phyloP scores from a whole-genome alignment of 2,888 invertebrate species.

The Sphaerophoria taeniata region DNA sequence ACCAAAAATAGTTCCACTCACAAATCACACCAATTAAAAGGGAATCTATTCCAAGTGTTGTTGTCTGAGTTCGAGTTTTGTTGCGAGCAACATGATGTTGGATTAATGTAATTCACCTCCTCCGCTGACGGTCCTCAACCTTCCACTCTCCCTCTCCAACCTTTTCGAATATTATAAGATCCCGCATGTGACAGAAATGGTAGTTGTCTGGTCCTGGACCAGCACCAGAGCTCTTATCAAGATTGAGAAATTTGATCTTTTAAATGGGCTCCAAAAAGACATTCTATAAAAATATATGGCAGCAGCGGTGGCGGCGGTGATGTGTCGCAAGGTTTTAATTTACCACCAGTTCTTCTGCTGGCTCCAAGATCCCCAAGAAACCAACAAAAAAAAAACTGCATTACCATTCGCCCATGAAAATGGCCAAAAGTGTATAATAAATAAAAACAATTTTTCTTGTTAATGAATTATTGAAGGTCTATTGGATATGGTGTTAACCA shows the following conservation, averaged over 20 bases:
- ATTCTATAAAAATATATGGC: not conserved
- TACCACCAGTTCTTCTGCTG: slow-evolving; percentile 55
- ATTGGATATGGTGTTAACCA: slow-evolving; percentile 74
- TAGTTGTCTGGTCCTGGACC: slow-evolving; percentile 42
- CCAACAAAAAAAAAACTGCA: slow-evolving; percentile 41
- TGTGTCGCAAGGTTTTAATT: slow-evolving; percentile 70
- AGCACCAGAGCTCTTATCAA: no score
- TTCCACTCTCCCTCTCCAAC: not conserved
- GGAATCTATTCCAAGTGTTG: slow-evolving; percentile 62
- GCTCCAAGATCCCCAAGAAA: slow-evolving; percentile 22
- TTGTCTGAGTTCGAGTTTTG: slow-evolving; percentile 35
- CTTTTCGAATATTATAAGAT: slow-evolving; percentile 35
- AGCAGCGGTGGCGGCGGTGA: slow-evolving; percentile 57
- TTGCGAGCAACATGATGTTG: slow-evolving; percentile 60
- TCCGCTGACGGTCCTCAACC: slow-evolving; percentile 17
- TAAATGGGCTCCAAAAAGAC: slow-evolving; percentile 59
- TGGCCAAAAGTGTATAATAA: slow-evolving; percentile 71
- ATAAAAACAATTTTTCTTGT: slow-evolving; percentile 74
- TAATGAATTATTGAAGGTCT: slow-evolving; percentile 75
- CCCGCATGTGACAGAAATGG: slow-evolving; percentile 59
- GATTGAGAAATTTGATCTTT: slow-evolving; percentile 73
- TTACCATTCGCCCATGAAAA: slow-evolving; percentile 59
- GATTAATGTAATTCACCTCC: slow-evolving; percentile 67
- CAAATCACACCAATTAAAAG: slow-evolving; percentile 72
- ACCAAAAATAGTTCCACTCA: slow-evolving; percentile 57